A percentile compares a stretch with the other conserved stretches of the same genome.
Conservation (phyloP, 1,140 invertebrate species). For the Bombus breviceps region DNA sequence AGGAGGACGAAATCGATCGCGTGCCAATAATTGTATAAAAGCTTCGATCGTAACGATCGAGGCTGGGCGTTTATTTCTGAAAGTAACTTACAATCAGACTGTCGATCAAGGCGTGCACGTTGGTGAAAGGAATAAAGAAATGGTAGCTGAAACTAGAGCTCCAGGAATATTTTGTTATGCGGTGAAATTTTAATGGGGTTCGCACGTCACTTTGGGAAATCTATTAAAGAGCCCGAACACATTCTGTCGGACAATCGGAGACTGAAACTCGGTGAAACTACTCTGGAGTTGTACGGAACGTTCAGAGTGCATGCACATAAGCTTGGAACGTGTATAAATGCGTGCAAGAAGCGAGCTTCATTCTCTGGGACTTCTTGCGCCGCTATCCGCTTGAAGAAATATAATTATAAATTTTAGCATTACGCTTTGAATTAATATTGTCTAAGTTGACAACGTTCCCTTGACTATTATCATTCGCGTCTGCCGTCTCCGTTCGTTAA, state of each 20-base stretch:
- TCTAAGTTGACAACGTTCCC: constrained; percentile 8
- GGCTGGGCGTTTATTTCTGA: background rate
- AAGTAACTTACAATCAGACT: background rate
- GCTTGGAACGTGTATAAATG: background rate
- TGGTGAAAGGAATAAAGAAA: background rate
- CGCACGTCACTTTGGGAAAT: constrained; percentile 15
- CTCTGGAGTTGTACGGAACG: constrained; percentile 13
- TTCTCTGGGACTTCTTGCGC: background rate
- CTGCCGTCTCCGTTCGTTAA: constrained; percentile 13
- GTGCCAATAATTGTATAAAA: no score
- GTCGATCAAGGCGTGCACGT: background rate
- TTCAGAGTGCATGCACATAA: constrained; percentile 16
- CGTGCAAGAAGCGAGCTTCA: background rate
- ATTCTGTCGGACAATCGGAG: background rate
- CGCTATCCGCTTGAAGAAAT: constrained; percentile 7
- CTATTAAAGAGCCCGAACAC: constrained; percentile 43
- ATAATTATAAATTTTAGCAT: constrained; percentile 38
- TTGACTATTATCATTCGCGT: constrained; percentile 5
- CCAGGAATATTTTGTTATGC: background rate
- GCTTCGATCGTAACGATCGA: no score
- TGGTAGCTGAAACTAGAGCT: no score
- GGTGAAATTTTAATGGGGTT: constrained; percentile 39
- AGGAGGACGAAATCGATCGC: background rate
- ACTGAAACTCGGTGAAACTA: constrained; percentile 42
- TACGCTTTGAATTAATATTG: constrained; percentile 39